Evolutionary conservation across 2,888 invertebrate genomes (phyloP), one percentile per base, ranked within the genome.

Genomic region (Bugulina stolonifera): DNA sequence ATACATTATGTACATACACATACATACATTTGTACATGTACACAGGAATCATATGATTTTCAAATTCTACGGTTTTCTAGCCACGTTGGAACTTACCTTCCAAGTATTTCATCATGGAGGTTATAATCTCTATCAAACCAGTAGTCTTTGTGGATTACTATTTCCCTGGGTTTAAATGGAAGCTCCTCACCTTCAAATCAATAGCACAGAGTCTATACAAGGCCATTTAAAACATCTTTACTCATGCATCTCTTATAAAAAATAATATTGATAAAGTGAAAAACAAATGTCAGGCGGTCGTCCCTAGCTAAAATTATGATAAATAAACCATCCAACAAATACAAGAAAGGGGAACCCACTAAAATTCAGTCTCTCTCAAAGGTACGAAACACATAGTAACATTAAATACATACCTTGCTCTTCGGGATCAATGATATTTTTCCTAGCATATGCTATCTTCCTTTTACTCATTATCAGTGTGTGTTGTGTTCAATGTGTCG

Each of bases 391-490:
- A n/a, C n/a, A n/a, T n/a, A n/a, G n/a, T n/a, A n/a, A n/a, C 22
- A 10, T 52, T 52, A 52, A 58, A 27, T 5, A 10, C 69, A 14
- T 18, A 70, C 70, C 70, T 43, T 70, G 35, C 29, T 70, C 70
- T 32, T 70, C 70, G 2, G 70, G 70, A 25, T 70, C 70, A 5
- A 70, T 43, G 35, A 70, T 25, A 70, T 43, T 70, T 23, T 54
- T 70, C 52, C 70, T n/a, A 23, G 70, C 70, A 54, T 70, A 70
- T 5, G 70, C 70, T 23, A 70, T 54, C 52, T 70, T 70, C 3
- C 70, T n/a, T 52, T 54, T 70, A 32, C 70, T 70, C 70, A 70
- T 70, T 14, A 29, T 64, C 25, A n/a, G n/a, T n/a, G n/a, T n/a
- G n/a, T n/a, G n/a, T n/a, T n/a, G n/a, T n/a, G n/a, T n/a, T n/a